Conservation (phyloP, 1,140 invertebrate species). For the Sminthurides bifidus region DNA sequence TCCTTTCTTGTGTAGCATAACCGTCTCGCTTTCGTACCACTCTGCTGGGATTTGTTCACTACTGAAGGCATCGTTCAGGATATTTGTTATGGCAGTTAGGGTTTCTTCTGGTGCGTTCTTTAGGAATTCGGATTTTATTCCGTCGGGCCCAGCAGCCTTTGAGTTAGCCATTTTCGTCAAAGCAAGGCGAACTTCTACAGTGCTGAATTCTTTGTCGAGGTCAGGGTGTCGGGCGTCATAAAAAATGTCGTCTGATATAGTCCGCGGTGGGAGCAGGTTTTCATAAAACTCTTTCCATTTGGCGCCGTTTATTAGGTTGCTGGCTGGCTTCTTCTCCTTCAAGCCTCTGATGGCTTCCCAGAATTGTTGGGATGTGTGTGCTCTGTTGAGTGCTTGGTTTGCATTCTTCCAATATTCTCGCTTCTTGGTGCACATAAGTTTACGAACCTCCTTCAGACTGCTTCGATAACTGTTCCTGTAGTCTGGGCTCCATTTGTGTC, state of each 20-base stretch:
- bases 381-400: too few relatives aligned
- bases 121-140: conserved; percentile 32
- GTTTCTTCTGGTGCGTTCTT: conserved; percentile 32
- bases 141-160: conserved; percentile 35
- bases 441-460: too few relatives aligned
- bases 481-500: too few relatives aligned
- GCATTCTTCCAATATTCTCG: too few relatives aligned
- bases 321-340: background rate
- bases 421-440: too few relatives aligned
- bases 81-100: background rate
- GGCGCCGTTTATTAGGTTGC: background rate
- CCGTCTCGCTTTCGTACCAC: conserved; percentile 5
- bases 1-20: too few relatives aligned
- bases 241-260: background rate
- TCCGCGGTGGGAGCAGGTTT: background rate
- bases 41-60: background rate
- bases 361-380: too few relatives aligned
- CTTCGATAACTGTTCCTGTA: too few relatives aligned
- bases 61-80: conserved; percentile 6
- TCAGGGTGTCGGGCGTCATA: background rate
- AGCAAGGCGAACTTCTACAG: background rate
- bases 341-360: background rate
- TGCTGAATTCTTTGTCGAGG: background rate
- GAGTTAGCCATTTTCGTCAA: conserved; percentile 6
- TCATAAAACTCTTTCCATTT: background rate